Conservation (phyloP, 1,140 invertebrate species). For the Probaryconus sp. region DNA sequence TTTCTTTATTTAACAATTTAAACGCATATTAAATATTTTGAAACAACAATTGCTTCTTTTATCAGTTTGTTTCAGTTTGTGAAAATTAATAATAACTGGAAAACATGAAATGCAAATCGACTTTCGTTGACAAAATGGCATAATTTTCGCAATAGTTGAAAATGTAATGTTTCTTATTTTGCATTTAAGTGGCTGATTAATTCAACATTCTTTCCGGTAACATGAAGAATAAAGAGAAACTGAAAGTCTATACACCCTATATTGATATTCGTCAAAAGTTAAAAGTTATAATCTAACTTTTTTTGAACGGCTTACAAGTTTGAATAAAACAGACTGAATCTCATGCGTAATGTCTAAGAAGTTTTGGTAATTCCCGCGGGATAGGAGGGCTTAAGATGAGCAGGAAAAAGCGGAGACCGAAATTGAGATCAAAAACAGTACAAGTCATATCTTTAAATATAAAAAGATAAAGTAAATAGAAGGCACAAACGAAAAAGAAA, state of each 20-base stretch:
- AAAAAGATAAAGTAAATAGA: conserved; percentile 3
- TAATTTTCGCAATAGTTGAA: too few species aligned
- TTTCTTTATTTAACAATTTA: too few species aligned
- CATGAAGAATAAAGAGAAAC: conserved; percentile 22
- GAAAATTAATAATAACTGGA: too few species aligned
- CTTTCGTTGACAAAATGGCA: too few species aligned
- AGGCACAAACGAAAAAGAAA: too few species aligned
- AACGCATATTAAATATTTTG: too few species aligned
- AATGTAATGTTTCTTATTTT: too few species aligned
- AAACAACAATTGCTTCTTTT: too few species aligned
- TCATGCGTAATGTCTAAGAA: conserved; percentile 17
- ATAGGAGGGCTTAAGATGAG: conserved; percentile 2
- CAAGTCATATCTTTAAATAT: not conserved
- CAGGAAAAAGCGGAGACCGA: not conserved
- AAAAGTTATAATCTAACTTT: conserved; percentile 29
- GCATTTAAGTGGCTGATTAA: too few species aligned
- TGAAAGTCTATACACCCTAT: conserved; percentile 21
- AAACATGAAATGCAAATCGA: too few species aligned
- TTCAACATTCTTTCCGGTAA: conserved; percentile 9
- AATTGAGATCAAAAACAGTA: conserved; percentile 9
- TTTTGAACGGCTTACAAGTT: conserved; percentile 25
- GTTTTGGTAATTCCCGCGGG: conserved; percentile 9
- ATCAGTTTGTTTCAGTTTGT: too few species aligned
- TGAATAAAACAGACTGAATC: conserved; percentile 26
- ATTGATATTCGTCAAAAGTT: conserved; percentile 27